Evolutionary conservation across 1,140 invertebrate species (phyloP).

Genomic region (Berghia stephanieae): DNA sequence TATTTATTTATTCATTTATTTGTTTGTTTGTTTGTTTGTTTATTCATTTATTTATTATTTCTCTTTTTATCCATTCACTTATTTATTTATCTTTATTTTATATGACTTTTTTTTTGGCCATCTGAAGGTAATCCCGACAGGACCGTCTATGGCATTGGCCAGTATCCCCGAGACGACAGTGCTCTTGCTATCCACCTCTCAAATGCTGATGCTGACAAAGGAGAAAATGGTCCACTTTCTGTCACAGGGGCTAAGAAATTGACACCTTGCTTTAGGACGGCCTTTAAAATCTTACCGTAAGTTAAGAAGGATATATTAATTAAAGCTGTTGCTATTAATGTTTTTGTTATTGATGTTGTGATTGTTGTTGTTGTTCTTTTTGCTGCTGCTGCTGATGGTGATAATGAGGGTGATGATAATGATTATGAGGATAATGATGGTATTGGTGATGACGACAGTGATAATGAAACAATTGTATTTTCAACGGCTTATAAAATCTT

Average conservation of each 20-base stretch:
- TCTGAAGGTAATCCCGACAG: slow-evolving; percentile 39
- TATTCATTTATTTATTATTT: background rate
- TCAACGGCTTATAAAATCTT: no score
- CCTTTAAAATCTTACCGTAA: slow-evolving; percentile 60
- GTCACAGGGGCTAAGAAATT: slow-evolving; percentile 46
- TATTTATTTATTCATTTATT: slow-evolving; percentile 5
- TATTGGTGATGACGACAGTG: no score
- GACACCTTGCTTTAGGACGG: slow-evolving; percentile 50
- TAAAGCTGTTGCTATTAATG: no score
- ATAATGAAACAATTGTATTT: no score
- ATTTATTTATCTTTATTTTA: background rate
- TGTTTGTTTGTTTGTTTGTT: background rate
- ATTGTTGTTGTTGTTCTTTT: no score
- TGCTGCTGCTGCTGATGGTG: no score
- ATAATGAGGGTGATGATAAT: no score
- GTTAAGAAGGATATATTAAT: no score
- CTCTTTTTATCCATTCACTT: no score
- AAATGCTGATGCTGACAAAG: slow-evolving; percentile 25
- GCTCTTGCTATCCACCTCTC: slow-evolving; percentile 45
- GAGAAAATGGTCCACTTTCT: slow-evolving; percentile 42
- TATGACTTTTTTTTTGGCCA: background rate
- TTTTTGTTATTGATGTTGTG: no score
- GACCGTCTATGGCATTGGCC: slow-evolving; percentile 48
- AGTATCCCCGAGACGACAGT: slow-evolving; percentile 52
- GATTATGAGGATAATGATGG: no score